Evolutionary conservation across 2,797 vertebrate species (phyloP), one percentile per base, ranked within the genome.

Genomic region (Syndactyla subalaris): DNA sequence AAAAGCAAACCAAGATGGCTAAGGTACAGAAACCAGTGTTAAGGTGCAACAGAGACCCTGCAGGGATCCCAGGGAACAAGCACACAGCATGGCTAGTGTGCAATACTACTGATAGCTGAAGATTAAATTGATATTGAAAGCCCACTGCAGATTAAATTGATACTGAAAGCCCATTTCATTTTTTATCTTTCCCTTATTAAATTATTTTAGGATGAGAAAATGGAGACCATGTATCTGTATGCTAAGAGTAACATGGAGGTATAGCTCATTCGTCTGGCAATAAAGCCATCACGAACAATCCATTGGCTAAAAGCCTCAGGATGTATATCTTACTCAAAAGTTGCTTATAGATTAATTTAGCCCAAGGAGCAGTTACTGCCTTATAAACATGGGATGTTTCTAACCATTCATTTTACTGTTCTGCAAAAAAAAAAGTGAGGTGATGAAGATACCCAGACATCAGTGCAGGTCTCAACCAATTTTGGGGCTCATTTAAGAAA

Each of bases 81-180:
- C 27, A 59, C 13, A 70, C 29, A 73, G 34, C 71, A 23, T 30
- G 29, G 51, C 16, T 78, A 43, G 14, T 62, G 30, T 38, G 8
- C n/a, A 84, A 39, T 20, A 38, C 43, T 78, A 36, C 59, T 55
- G 36, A 82, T 34, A 72, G 66, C 36, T 81, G 51, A 57, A 92
- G 85, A 94, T 76, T 86, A 88, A 93, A 85, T 76, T 84, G 39
- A 90, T 88, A 90, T 92, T 90, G 92, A 96, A 95, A 94, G 77
- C n/a, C 74, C 39, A 84, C 59, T 94, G 34, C 30, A 90, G 80
- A 90, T 85, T 78, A 93, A 93, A 80, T 84, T 84, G 30, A 93
- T 85, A 88, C 86, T 85, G 93, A 96, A 96, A 94, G 74, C 39
- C 77, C 67, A 92, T 90, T 95, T 93, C 32, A 95, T 95, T 95